Conservation (phyloP, 2,113 vertebrate species). For the Chroicocephalus ridibundus region DNA sequence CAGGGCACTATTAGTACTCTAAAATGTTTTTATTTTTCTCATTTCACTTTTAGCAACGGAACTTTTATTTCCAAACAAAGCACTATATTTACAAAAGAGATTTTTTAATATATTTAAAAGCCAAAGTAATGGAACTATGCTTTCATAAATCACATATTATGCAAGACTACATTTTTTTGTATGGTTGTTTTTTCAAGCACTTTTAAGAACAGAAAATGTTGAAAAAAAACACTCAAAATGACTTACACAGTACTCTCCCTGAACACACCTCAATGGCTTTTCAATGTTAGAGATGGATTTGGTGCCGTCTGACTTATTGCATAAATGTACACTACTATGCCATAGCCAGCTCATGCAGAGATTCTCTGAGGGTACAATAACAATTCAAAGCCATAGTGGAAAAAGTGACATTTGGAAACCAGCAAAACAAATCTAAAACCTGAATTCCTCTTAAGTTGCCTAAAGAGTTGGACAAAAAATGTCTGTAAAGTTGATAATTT, state of each 20-base stretch:
- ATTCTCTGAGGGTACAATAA: not conserved
- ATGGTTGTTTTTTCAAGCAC: not conserved
- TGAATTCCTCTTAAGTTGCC: not conserved
- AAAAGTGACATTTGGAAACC: not conserved
- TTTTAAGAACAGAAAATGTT: not conserved
- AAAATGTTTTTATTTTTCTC: not conserved
- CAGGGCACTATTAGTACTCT: not conserved
- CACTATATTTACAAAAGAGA: not conserved
- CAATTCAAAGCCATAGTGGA: not conserved
- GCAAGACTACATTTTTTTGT: not conserved
- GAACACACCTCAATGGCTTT: not conserved
- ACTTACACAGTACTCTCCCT: not conserved
- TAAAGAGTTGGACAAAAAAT: not conserved
- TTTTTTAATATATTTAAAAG: not conserved
- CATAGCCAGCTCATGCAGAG: not conserved
- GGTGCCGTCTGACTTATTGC: not conserved
- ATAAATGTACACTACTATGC: not conserved
- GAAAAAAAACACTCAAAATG: not conserved
- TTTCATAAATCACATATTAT: not conserved
- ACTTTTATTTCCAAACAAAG: not conserved
- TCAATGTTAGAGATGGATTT: not conserved
- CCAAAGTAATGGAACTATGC: not conserved
- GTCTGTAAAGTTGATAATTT: not conserved
- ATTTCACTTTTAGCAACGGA: not conserved
- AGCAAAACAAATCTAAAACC: not conserved